Conservation (phyloP, 2,113 vertebrate genomes). For the Hydrochoerus hydrochaeris region DNA sequence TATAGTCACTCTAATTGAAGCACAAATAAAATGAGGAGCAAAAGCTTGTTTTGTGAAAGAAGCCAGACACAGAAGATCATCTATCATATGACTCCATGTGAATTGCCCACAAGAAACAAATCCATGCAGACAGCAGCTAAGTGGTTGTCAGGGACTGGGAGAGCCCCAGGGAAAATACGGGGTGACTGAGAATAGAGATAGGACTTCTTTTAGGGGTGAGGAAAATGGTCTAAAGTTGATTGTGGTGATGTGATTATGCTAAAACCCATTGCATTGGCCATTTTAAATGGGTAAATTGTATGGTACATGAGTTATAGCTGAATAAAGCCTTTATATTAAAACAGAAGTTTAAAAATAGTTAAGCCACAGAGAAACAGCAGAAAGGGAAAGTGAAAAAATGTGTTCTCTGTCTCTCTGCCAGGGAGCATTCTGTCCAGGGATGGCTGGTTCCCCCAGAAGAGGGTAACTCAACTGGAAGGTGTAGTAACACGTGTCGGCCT, state of each 20-base stretch:
- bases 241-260: not conserved
- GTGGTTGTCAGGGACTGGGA: not conserved
- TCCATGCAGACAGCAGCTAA: not conserved
- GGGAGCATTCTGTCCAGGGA: rapidly evolving
- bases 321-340: not conserved
- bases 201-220: not conserved
- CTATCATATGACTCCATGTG: not conserved
- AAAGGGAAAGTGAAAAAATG: not conserved
- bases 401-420: not conserved
- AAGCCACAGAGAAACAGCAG: not conserved
- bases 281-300: not conserved
- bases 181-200: not conserved
- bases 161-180: rapidly evolving
- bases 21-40: conserved; percentile 17
- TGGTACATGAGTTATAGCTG: not conserved
- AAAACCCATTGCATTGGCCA: not conserved
- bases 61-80: not conserved
- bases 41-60: conserved; percentile 19
- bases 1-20: not conserved
- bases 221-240: not conserved
- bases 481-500: not conserved
- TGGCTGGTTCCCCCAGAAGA: too few relatives aligned
- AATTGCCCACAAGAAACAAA: not conserved
- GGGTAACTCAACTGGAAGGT: not conserved
- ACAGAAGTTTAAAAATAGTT: conserved; percentile 26